Evolutionary conservation across 2,113 vertebrate species (phyloP), one percentile per base, ranked within the genome.

Genomic region (Rhinoderma darwinii): DNA sequence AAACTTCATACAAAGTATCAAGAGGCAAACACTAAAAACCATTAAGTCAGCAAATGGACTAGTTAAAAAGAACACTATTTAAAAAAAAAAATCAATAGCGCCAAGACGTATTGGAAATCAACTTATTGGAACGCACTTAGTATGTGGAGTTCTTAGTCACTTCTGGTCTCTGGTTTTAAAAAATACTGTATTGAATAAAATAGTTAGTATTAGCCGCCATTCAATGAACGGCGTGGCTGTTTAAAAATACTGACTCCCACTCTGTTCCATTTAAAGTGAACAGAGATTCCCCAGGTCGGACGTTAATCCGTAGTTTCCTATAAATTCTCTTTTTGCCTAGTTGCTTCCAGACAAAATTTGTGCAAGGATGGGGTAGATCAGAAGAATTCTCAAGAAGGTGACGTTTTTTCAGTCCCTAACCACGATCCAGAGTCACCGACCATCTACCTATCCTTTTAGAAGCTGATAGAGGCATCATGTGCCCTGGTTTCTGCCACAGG

Each of bases 51-150:
- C 5, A 0, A 25, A 72, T 37, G 6, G 20, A 0, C 0, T 35
- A 39, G 20, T 0, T 51, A 82, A 30, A 61, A 86, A 73, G 0
- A 15, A 41, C 17, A 0, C 0, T 76, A 63, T 43, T n/a, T 41
- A 39, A 11, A 0, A 0, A 11, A 0, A 0, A 1, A 59, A 81
- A 81, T 63, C 79, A 82, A 82, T 82, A 22, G 27, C 25, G 30
- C 7, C 47, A 43, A 66, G 79, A 59, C 25, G 25, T 63, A 82
- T 63, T 10, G 56, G 22, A 37, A 59, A 82, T 27, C 41, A 32
- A 82, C 79, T 66, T 41, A 61, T 66, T 17, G 61, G 56, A 66
- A 82, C 10, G 59, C n/a, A 66, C 35, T 81, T 81, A 43, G 47
- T 22, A 61, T 61, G 78, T 44, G n/a, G 79, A 82, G 56, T 44